Percentiles rank a stretch among this genome's conserved stretches.
Evolutionary conservation across 2,888 invertebrate genomes (phyloP).

Genomic region (Synanthedon myopaeformis): DNA sequence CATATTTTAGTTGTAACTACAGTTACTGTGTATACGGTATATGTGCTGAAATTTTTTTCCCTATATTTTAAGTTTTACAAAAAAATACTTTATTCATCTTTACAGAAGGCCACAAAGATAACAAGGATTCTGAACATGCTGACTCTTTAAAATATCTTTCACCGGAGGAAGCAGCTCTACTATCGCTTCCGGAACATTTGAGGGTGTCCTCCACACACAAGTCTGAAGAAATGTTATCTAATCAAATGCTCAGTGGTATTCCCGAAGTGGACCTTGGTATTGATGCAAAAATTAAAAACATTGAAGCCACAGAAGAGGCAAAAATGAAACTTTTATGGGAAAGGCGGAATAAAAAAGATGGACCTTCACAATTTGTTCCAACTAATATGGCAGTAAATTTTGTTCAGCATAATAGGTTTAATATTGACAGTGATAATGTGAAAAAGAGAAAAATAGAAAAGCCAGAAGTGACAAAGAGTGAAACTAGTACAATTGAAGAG

Average conservation of each 20-base stretch:
- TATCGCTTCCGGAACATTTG: constrained; percentile 90
- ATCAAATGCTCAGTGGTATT: constrained; percentile 99
- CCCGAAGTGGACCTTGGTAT: constrained; percentile 99
- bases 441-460: constrained; percentile 73
- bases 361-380: constrained; percentile 95
- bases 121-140: constrained; percentile 51
- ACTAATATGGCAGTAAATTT: constrained; percentile 99
- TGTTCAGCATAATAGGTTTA: constrained; percentile 96
- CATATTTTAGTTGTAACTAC: too few relatives aligned
- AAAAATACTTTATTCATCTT: constrained; percentile 7
- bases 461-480: constrained; percentile 47
- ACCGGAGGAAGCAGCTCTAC: constrained; percentile 90
- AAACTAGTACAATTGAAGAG: constrained; percentile 47
- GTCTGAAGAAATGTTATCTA: constrained; percentile 99
- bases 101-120: constrained; percentile 43
- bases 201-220: constrained; percentile 85
- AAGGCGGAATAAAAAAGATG: constrained; percentile 90
- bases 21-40: too few relatives aligned
- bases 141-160: constrained; percentile 76
- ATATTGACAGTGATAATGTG: constrained; percentile 80
- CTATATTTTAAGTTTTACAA: too few relatives aligned
- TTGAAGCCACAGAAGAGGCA: constrained; percentile 98
- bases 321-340: constrained; percentile 93
- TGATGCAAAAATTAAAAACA: constrained; percentile 97
- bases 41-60: too few relatives aligned